Evolutionary conservation across 2,888 invertebrate genomes (phyloP).

Genomic region (Agrotis exclamationis): DNA sequence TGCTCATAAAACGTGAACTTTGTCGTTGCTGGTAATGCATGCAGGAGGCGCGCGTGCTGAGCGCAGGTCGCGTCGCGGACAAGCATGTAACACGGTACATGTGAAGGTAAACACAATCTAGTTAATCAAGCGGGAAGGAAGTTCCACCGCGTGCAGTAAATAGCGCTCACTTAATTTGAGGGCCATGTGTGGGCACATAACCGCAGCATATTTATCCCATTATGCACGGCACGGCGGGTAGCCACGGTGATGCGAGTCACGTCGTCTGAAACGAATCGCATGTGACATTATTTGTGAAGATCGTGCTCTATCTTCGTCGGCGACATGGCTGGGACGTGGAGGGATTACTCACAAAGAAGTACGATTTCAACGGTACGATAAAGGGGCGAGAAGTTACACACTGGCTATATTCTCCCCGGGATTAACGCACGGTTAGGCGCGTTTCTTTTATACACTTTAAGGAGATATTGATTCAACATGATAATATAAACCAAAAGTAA

Average conservation of each 20-base stretch:
- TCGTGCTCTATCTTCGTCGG: constrained; percentile 91
- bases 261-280: constrained; percentile 91
- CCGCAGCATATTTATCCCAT: constrained; percentile 91
- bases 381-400: constrained; percentile 88
- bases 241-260: constrained; percentile 90
- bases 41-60: constrained; percentile 56
- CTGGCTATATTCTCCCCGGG: constrained; percentile 84
- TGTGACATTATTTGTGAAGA: constrained; percentile 92
- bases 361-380: constrained; percentile 90
- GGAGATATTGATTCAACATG: constrained; percentile 54
- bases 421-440: constrained; percentile 85
- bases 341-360: constrained; percentile 91
- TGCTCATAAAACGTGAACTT: constrained; percentile 41
- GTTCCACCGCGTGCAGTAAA: constrained; percentile 86
- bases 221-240: constrained; percentile 88
- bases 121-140: constrained; percentile 87
- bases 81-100: constrained; percentile 76
- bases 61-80: constrained; percentile 51
- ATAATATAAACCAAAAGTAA: constrained; percentile 34
- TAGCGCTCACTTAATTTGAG: constrained; percentile 89
- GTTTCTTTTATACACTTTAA: constrained; percentile 73
- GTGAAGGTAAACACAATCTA: constrained; percentile 83
- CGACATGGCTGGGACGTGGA: constrained; percentile 89
- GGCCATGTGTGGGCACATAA: constrained; percentile 89
- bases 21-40: constrained; percentile 64